Evolutionary conservation across 1,140 invertebrate genomes (phyloP), one percentile per base, ranked within the genome.

Genomic region (Helicoverpa zea): DNA sequence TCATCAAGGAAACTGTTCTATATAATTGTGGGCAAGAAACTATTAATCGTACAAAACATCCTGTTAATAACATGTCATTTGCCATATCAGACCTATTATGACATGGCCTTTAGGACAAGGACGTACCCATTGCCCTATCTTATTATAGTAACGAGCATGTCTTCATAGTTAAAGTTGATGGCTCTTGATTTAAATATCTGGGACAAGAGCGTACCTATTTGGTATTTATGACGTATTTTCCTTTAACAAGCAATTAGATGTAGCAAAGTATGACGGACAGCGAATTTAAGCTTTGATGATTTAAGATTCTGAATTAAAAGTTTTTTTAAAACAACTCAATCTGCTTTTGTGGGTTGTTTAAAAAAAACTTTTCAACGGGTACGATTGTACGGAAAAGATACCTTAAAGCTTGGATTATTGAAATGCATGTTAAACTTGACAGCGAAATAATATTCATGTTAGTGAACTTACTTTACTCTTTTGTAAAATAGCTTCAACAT

Each of bases 401-500:
- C n/a, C n/a, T n/a, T n/a, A n/a, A n/a, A n/a, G n/a, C n/a, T n/a
- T n/a, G n/a, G n/a, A n/a, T n/a, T n/a, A n/a, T n/a, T n/a, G n/a
- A n/a, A n/a, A n/a, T n/a, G n/a, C n/a, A n/a, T n/a, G n/a, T n/a
- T n/a, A n/a, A n/a, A n/a, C n/a, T n/a, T n/a, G n/a, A n/a, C n/a
- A n/a, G n/a, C n/a, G n/a, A n/a, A n/a, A n/a, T n/a, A n/a, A n/a
- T n/a, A n/a, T n/a, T n/a, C n/a, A 1, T 23, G 1, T 43, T 54
- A 29, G 4, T 9, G 12, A 51, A 86, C 87, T 86, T 83, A 91
- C 91, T 79, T 94, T 94, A 95, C 82, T 89, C 77, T 95, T 97
- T 72, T 95, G 85, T 9, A 95, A 35, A 68, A 97, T 96, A 82
- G 95, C 95, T 63, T 96, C 88, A 29, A 97, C 95, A 81, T 97